Conservation (phyloP, 2,888 invertebrate genomes). For the Cosmorhoe ocellata region DNA sequence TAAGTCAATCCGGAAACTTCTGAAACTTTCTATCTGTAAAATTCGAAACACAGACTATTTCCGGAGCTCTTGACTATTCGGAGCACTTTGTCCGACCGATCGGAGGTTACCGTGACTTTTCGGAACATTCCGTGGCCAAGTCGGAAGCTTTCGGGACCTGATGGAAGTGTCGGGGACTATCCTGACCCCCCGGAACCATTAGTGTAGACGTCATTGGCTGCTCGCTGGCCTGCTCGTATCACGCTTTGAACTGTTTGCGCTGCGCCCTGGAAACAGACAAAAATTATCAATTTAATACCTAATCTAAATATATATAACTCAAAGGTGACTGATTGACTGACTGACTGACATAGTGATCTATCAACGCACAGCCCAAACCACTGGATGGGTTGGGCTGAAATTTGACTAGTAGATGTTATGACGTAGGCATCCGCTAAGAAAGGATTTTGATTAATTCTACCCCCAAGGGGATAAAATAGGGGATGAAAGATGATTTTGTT, state of each 20-base stretch:
- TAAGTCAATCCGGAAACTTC: constrained; percentile 2
- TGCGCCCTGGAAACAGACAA: constrained; percentile 84
- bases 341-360: too few relatives aligned
- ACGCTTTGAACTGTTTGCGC: constrained; percentile 87
- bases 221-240: constrained; percentile 81
- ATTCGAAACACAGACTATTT: not conserved
- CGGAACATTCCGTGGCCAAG: constrained; percentile 1
- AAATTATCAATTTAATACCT: not conserved
- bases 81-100: not conserved
- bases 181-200: constrained; percentile 73
- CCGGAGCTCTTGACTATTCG: not conserved
- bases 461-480: too few relatives aligned
- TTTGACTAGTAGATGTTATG: too few relatives aligned
- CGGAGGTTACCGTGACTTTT: constrained; percentile 2
- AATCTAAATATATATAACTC: too few relatives aligned
- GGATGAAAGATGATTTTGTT: too few relatives aligned
- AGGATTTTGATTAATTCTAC: too few relatives aligned
- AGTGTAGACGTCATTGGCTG: constrained; percentile 73
- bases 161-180: constrained; percentile 30
- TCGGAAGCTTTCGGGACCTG: constrained; percentile 3
- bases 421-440: too few relatives aligned
- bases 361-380: too few relatives aligned
- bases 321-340: too few relatives aligned
- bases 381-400: too few relatives aligned
- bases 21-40: constrained; percentile 5